Evolutionary conservation across 2,797 vertebrate genomes (phyloP).

Genomic region (Natrix natrix): DNA sequence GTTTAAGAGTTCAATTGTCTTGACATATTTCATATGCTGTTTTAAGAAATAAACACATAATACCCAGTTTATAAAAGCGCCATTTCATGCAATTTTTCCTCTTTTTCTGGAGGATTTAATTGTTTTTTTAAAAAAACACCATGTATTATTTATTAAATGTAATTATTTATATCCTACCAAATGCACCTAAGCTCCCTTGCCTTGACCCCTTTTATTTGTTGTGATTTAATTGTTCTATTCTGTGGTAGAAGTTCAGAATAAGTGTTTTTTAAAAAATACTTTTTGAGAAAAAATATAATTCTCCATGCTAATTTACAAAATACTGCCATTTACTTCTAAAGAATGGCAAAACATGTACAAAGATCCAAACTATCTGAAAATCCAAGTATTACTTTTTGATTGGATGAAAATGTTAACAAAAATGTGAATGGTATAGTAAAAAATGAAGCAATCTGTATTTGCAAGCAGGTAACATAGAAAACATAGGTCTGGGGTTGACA

Average conservation of each 20-base stretch:
- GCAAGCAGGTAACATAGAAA: neutral
- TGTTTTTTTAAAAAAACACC: neutral
- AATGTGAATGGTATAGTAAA: neutral
- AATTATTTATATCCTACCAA: neutral
- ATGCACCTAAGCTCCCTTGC: neutral
- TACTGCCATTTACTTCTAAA: neutral
- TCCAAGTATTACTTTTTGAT: constrained; percentile 15
- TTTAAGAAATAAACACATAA: neutral
- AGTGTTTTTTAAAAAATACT: neutral
- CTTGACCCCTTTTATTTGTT: neutral
- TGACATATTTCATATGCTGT: neutral
- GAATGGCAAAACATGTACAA: neutral
- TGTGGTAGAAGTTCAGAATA: neutral
- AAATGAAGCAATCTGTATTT: neutral
- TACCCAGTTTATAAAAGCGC: neutral
- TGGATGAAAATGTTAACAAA: neutral
- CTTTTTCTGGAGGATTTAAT: neutral
- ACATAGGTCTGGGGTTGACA: neutral
- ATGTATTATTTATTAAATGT: neutral
- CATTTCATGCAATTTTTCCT: neutral
- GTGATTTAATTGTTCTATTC: neutral
- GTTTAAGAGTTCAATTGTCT: neutral
- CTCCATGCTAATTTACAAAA: neutral
- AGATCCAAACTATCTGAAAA: neutral
- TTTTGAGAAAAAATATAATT: neutral